Conservation (phyloP, 2,797 vertebrate genomes). For the Coendou prehensilis region DNA sequence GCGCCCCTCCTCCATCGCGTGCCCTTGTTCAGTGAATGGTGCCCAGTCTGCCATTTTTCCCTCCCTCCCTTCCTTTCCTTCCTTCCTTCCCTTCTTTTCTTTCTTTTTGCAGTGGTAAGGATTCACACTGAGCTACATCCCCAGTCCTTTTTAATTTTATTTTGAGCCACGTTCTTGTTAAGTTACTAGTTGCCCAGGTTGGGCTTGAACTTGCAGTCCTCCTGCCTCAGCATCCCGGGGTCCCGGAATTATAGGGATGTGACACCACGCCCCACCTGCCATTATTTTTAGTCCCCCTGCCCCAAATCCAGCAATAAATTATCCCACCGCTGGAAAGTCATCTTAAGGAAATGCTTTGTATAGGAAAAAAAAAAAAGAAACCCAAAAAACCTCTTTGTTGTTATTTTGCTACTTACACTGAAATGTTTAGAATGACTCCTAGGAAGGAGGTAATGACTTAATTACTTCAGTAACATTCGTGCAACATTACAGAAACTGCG, state of each 20-base stretch:
- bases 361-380: neutral
- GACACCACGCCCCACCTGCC: fast-evolving
- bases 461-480: neutral
- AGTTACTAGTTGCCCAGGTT: neutral
- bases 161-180: neutral
- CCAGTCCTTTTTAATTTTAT: neutral
- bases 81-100: too few relatives aligned
- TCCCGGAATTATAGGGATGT: too few relatives aligned
- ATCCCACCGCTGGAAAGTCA: neutral
- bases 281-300: neutral
- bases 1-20: fast-evolving
- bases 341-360: constrained; percentile 5
- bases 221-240: neutral
- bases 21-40: neutral
- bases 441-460: constrained; percentile 62
- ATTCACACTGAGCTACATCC: neutral
- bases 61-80: too few relatives aligned
- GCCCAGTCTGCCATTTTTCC: neutral
- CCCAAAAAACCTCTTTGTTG: neutral
- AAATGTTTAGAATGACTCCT: neutral
- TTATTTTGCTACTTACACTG: neutral
- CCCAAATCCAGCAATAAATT: neutral
- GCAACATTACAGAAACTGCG: neutral
- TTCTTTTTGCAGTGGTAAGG: neutral
- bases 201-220: neutral